Evolutionary conservation across 2,888 invertebrate species (phyloP).

Genomic region (Harpalus rufipes): DNA sequence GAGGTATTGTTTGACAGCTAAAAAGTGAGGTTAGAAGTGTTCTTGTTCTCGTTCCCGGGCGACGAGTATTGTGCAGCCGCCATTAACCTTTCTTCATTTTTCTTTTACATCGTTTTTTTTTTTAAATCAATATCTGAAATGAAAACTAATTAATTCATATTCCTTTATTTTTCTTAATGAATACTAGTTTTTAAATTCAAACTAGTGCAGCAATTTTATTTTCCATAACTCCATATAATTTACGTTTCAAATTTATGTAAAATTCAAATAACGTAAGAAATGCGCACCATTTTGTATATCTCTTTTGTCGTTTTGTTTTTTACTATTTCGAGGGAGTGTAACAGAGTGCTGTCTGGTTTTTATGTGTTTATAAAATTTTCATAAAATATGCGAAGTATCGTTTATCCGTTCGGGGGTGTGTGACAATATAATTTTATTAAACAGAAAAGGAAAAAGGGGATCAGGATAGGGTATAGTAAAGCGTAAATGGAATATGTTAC

Average conservation of each 20-base stretch:
- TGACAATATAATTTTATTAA: slow-evolving; percentile 48
- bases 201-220: neutral
- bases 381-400: slow-evolving; percentile 57
- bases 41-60: too few relatives aligned
- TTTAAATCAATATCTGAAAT: too few relatives aligned
- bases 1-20: too few relatives aligned
- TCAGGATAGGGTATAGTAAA: neutral
- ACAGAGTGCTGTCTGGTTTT: slow-evolving; percentile 55
- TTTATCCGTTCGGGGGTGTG: slow-evolving; percentile 24
- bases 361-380: slow-evolving; percentile 61
- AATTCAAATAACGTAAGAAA: neutral
- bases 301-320: slow-evolving; percentile 5
- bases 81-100: too few relatives aligned
- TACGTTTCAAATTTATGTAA: neutral
- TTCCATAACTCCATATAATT: neutral
- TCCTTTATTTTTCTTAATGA: too few relatives aligned
- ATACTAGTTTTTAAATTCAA: neutral
- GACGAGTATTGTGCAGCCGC: too few relatives aligned
- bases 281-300: slow-evolving; percentile 1
- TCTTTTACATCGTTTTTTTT: too few relatives aligned
- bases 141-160: too few relatives aligned
- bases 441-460: slow-evolving; percentile 2
- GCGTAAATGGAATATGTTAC: neutral
- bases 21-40: too few relatives aligned
- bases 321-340: slow-evolving; percentile 36